Evolutionary conservation across 2,888 invertebrate species (phyloP).

Genomic region (Ichneumoninae sp.): DNA sequence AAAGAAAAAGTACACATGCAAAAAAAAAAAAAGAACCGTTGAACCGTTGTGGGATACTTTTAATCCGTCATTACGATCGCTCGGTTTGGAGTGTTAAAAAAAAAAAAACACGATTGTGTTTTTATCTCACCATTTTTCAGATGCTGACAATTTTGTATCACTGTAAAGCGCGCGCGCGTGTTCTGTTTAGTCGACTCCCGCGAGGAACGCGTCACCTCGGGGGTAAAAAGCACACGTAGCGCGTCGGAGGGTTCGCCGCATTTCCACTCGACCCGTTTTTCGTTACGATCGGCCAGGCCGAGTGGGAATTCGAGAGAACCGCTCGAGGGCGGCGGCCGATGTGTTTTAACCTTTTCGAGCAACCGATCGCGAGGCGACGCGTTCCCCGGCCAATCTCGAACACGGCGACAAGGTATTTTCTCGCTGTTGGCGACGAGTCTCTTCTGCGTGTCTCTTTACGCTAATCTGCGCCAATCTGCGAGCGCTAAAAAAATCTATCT

Average conservation of each 20-base stretch:
- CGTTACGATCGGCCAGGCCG: slow-evolving; percentile 29
- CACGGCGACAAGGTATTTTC: slow-evolving; percentile 65
- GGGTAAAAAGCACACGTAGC: background rate
- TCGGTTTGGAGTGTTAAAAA: slow-evolving; percentile 31
- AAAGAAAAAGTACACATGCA: slow-evolving; percentile 18
- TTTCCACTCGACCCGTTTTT: slow-evolving; percentile 18
- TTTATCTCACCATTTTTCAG: slow-evolving; percentile 69
- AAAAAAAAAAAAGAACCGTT: slow-evolving; percentile 7
- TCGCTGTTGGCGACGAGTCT: slow-evolving; percentile 50
- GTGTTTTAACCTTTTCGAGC: slow-evolving; percentile 43
- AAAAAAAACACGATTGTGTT: slow-evolving; percentile 49
- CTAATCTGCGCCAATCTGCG: background rate
- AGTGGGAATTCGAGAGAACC: slow-evolving; percentile 47
- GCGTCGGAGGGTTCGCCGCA: slow-evolving; percentile 3
- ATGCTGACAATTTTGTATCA: slow-evolving; percentile 70
- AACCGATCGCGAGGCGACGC: slow-evolving; percentile 56
- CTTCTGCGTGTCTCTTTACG: slow-evolving; percentile 22
- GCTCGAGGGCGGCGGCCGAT: slow-evolving; percentile 10
- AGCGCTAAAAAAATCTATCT: background rate
- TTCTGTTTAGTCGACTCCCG: slow-evolving; percentile 26
- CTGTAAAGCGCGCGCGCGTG: slow-evolving; percentile 53
- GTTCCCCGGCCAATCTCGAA: slow-evolving; percentile 56
- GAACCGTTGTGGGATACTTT: slow-evolving; percentile 20
- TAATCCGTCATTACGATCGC: slow-evolving; percentile 29
- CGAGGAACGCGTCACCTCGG: slow-evolving; percentile 60